Conservation (phyloP, 2,797 vertebrate species). For the Crocidura indochinensis region DNA sequence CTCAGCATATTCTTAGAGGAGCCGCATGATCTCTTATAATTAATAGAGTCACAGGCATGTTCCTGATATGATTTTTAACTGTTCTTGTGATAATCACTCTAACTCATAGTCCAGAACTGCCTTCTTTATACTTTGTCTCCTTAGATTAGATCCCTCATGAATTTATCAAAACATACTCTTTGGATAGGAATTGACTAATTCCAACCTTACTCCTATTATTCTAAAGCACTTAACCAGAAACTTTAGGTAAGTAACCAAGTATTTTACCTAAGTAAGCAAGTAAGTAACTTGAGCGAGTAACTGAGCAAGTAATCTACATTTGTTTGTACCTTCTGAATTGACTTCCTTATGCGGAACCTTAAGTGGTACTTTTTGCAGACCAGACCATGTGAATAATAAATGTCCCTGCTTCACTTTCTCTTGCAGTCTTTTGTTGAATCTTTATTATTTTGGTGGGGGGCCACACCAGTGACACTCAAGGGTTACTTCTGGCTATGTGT, state of each 20-base stretch:
- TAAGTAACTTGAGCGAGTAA: no score
- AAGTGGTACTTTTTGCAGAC: neutral
- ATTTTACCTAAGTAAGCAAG: no score
- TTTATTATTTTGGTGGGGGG: no score
- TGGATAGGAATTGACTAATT: neutral
- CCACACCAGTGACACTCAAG: no score
- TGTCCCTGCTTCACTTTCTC: neutral
- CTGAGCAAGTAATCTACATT: no score
- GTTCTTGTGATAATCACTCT: neutral
- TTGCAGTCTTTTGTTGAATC: neutral
- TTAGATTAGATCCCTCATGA: neutral
- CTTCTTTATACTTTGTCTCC: neutral
- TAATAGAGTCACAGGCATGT: neutral
- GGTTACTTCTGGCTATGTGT: no score
- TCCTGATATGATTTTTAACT: neutral
- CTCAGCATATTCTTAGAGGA: neutral
- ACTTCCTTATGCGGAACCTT: neutral
- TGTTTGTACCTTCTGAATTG: neutral
- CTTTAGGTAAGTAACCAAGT: no score
- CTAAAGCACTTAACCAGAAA: neutral
- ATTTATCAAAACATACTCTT: neutral
- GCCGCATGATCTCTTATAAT: no score
- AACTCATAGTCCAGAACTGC: neutral
- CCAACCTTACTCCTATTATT: no score
- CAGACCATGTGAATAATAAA: neutral